Evolutionary conservation across 2,888 invertebrate species (phyloP), one percentile per base, ranked within the genome.

Genomic region (Cabera pusaria): DNA sequence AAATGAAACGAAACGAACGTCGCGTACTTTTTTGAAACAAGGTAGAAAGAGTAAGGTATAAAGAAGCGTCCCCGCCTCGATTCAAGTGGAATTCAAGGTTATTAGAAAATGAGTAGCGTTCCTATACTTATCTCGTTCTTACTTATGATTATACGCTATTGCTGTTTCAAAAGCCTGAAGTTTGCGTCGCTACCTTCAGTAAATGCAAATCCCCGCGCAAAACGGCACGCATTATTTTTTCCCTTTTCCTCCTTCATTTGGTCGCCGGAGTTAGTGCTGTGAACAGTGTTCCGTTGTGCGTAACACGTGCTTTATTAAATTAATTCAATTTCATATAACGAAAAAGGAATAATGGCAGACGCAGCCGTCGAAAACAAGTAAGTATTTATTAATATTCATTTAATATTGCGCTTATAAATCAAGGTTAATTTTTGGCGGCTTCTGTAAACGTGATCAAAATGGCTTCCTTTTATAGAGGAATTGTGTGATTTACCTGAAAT

Each of bases 341-440:
- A 55, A 63, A 62, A 59, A 56, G 76, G 62, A 66, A 90, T 62
- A 85, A 93, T 93, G 93, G 92, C 93, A 82, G 93, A 93, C 82
- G 92, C 93, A 80, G 93, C 93, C 64, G 86, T 90, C 52, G 91
- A 92, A 73, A 90, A 90, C 74, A 92, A 91, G 93, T 93, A 90
- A 93, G 93, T 92, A 68, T 49, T 55, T 58, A 55, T 49, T 9
- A 52, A 28, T n/a, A n/a, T n/a, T n/a, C n/a, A n/a, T n/a, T n/a
- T n/a, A n/a, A n/a, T n/a, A n/a, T n/a, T n/a, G n/a, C n/a, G n/a
- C n/a, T n/a, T n/a, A n/a, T n/a, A n/a, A n/a, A n/a, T n/a, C n/a
- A n/a, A n/a, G n/a, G n/a, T 55, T 52, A 57, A 65, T 55, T 82
- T 87, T 88, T 87, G 86, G 87, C 87, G 87, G 86, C 79, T 77